phyloP scores from a whole-genome alignment of 2,113 vertebrate species.

The Xenotilapia caudafasciata region DNA sequence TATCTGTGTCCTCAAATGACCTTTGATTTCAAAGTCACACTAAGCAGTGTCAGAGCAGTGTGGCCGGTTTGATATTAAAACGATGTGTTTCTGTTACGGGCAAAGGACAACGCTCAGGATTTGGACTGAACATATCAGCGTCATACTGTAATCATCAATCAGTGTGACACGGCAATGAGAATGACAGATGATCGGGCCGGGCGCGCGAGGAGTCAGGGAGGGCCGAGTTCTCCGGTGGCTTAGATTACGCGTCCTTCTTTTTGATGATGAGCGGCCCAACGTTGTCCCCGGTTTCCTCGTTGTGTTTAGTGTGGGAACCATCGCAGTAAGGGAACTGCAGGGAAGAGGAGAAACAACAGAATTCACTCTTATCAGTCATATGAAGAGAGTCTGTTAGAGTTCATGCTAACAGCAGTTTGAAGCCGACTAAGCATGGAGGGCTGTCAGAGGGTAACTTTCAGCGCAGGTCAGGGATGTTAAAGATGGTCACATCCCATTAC shows the following conservation, averaged over 20 bases:
- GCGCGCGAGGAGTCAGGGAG: not conserved
- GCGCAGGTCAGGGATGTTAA: not conserved
- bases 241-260: constrained; percentile 67
- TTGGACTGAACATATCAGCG: not conserved
- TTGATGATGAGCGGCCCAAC: constrained; percentile 78
- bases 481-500: not conserved
- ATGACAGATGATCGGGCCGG: not conserved
- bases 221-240: not conserved
- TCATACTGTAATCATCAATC: not conserved
- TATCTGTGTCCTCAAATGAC: not conserved
- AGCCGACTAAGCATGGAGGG: not conserved
- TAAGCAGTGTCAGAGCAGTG: not conserved
- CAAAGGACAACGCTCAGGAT: not conserved
- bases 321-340: constrained; percentile 76
- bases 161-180: not conserved
- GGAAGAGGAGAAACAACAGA: not conserved
- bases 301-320: constrained; percentile 74
- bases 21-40: not conserved
- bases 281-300: constrained; percentile 76
- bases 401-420: not conserved
- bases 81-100: not conserved
- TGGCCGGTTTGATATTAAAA: not conserved
- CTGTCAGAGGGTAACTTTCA: not conserved
- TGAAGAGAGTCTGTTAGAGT: not conserved
- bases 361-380: not conserved